Evolutionary conservation across 2,797 vertebrate species (phyloP), one percentile per base, ranked within the genome.

Genomic region (Streptopelia turtur): DNA sequence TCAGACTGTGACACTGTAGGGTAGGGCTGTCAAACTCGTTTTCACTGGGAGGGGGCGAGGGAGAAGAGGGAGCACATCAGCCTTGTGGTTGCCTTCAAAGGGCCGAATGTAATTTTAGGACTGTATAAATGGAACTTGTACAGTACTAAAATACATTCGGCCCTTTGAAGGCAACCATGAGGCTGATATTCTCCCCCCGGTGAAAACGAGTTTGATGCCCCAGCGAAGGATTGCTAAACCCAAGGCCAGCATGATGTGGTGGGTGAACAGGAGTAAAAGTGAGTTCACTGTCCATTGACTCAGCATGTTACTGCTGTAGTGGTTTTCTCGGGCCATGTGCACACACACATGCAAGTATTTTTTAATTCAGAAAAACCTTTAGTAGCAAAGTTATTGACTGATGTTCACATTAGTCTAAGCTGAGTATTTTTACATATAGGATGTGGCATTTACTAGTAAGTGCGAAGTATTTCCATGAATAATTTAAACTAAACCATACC

Each of bases 201-300:
- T 43, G 43, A 43, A 43, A 43, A 43, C 17, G 17, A 43, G 7
- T 43, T 16, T 43, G 43, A 43, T 43, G 43, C 43, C 17, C 43
- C 7, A 43, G 43, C 43, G 16, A 43, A 43, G 17, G 25, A n/a
- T 4, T 81, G 33, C 1, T 43, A 49, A 52, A 76, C 61, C 43
- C 27, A 5, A 1, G 0, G 2, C 47, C 11, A 16, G 11, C 4
- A 16, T 7, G 23, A 41, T 43, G 17, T 9, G 10, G 3, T 12
- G 69, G 52, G 11, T 69, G 18, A 84, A 35, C 13, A 12, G 3
- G 13, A 80, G 13, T 45, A 52, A 68, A 71, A 81, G 30, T 11
- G 53, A 56, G 7, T 45, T 83, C 49, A 43, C 16, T 15, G 24
- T 28, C 52, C 0, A 0, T 66, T 79, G 30, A 25, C 9, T 55